A percentile compares a stretch with the other conserved stretches of the same genome.
These are phyloP conservation scores for Clarias magur DNA, from an alignment of 2,113 vertebrate genomes.

Conservation along the genomic window DNA sequence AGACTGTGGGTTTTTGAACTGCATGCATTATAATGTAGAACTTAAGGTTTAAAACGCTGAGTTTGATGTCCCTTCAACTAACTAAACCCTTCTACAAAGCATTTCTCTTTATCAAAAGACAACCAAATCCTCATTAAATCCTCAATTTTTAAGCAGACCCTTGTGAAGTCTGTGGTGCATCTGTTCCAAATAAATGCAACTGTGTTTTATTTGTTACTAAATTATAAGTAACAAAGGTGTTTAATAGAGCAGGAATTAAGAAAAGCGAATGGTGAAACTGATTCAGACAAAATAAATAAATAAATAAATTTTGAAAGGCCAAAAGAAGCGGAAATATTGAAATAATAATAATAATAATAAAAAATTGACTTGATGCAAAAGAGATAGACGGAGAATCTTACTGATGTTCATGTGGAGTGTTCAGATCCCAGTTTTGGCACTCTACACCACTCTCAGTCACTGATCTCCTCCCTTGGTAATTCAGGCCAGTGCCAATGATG, in stretches of 20 bases:
- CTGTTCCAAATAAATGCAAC: constrained; percentile 12
- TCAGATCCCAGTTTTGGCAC: constrained; percentile 94
- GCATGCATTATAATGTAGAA: constrained; percentile 6
- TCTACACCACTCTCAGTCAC: constrained; percentile 85
- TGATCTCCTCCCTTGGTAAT: constrained; percentile 87
- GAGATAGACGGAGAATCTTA: constrained; percentile 70
- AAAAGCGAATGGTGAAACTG: background rate
- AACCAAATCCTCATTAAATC: constrained; percentile 10
- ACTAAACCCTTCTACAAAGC: background rate
- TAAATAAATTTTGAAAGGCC: constrained; percentile 22
- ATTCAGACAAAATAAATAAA: background rate
- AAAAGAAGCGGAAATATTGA: background rate
- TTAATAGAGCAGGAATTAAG: constrained; percentile 12
- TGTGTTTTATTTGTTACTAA: constrained; percentile 6
- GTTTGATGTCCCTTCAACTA: background rate
- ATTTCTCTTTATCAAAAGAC: background rate
- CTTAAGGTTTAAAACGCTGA: background rate
- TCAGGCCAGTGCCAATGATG: constrained; percentile 88
- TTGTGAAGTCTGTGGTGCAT: constrained; percentile 10
- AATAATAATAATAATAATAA: background rate
- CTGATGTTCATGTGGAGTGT: constrained; percentile 95
- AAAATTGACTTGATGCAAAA: background rate
- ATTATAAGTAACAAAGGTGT: constrained; percentile 10
- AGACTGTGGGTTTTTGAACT: background rate
- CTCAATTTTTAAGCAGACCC: background rate